Base-by-base conservation (phyloP, 2,113 vertebrate species). In the Perognathus longimembris region DNA sequence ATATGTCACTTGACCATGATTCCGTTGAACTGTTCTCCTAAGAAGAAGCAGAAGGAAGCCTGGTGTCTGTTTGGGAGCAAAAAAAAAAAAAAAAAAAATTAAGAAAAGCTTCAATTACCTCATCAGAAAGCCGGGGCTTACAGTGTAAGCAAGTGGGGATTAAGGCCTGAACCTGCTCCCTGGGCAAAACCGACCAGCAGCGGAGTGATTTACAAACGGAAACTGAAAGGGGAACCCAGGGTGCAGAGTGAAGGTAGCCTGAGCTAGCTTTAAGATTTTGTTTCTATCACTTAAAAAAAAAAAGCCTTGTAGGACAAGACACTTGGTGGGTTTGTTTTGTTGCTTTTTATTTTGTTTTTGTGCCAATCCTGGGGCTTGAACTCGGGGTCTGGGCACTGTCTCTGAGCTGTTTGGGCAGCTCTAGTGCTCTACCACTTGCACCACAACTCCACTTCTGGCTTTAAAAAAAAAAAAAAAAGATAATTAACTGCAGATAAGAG, bases 181-280 rank as follows among this genome's bases (percentile, higher is more conserved):
- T 21, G 30, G 15, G 21, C 71, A 93, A 22, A 83, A 26, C 36
- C 85, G 63, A 84, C 66, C 71, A 9, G 74, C 28, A 28, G 78
- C 85, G 71, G 83, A 85, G 63, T 22, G 61, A 73, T 86, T 93
- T 93, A 81, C 75, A 86, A 96, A 96, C 90, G 79, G 95, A 96
- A 97, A 97, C 88, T 94, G 95, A 97, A 96, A 97, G 95, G 70
- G 95, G 96, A 97, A 97, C 92, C 69, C 63, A 88, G 40, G 18
- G 2, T 71, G 38, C 79, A 50, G 79, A 88, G 90, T 7, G 63
- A 95, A 22, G 36, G 71, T 67, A 74, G 70, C 74, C 40, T 54
- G 40, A 76, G 85, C 63, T 80, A 88, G 77, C 81, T 54, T 71
- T 66, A 74, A 78, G 59, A 21, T 38, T 57, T 69, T 81, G 79